Evolutionary conservation across 1,140 invertebrate genomes (phyloP).

Genomic region (Aradophagus sp.): DNA sequence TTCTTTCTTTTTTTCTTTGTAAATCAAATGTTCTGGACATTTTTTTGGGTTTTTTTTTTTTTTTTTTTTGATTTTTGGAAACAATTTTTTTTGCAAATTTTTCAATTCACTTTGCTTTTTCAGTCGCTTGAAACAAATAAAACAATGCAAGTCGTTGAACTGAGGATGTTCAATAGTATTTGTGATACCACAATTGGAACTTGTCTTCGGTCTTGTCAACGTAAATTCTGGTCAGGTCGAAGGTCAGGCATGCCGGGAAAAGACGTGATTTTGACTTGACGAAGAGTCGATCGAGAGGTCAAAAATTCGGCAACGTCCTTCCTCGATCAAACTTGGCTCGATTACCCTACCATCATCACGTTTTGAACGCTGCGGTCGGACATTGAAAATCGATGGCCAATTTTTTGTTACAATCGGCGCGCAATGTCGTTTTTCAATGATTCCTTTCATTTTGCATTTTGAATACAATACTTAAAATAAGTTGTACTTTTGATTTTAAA

Average conservation of each 20-base stretch:
- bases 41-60: no score
- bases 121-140: no score
- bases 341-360: slow-evolving; percentile 71
- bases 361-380: slow-evolving; percentile 14
- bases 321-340: slow-evolving; percentile 8
- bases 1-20: slow-evolving; percentile 59
- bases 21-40: no score
- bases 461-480: slow-evolving; percentile 11
- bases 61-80: no score
- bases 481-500: no score
- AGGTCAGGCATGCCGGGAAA: slow-evolving; percentile 80
- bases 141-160: no score
- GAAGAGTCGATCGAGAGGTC: slow-evolving; percentile 52
- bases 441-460: background rate
- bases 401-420: slow-evolving; percentile 3
- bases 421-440: slow-evolving; percentile 27
- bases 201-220: no score
- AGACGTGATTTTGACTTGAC: slow-evolving; percentile 68
- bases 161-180: no score
- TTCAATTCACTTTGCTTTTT: no score
- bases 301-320: background rate
- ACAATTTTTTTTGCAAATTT: no score
- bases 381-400: slow-evolving; percentile 37
- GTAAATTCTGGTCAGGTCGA: no score
- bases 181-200: no score